Evolutionary conservation across 2,888 invertebrate genomes (phyloP).

Genomic region (Cantharis nigra): DNA sequence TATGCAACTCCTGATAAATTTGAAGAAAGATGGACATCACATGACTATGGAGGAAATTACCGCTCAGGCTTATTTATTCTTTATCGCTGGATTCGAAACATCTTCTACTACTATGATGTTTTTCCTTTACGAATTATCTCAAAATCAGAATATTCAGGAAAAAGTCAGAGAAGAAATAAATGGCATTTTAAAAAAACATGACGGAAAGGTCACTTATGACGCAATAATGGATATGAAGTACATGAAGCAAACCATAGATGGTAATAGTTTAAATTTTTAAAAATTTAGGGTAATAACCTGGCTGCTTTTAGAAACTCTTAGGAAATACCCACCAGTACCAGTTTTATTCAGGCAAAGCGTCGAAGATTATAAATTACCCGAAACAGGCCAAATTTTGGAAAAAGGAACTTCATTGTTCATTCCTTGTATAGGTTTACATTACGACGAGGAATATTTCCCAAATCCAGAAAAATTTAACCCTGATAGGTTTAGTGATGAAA

Average conservation of each 20-base stretch:
- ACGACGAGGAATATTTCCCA: background rate
- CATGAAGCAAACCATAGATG: constrained; percentile 48
- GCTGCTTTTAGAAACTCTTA: background rate
- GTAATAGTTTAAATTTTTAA: constrained; percentile 25
- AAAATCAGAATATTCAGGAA: constrained; percentile 49
- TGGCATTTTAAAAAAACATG: constrained; percentile 36
- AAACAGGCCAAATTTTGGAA: background rate
- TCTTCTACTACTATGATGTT: constrained; percentile 51
- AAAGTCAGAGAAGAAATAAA: constrained; percentile 46
- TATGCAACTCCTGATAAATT: constrained; percentile 56
- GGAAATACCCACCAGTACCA: background rate
- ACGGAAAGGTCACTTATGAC: constrained; percentile 48
- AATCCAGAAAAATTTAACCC: background rate
- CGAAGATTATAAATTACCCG: background rate
- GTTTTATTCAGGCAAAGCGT: background rate
- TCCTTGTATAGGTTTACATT: background rate
- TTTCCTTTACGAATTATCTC: constrained; percentile 49
- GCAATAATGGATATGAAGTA: constrained; percentile 49
- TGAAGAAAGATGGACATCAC: constrained; percentile 38
- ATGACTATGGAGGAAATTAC: constrained; percentile 28
- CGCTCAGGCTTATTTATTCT: constrained; percentile 52
- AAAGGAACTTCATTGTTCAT: background rate
- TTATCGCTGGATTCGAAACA: constrained; percentile 54
- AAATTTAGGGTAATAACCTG: background rate
- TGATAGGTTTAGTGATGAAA: background rate